Base-by-base conservation (phyloP, 2,113 vertebrate genomes). In the Talpa occidentalis region DNA sequence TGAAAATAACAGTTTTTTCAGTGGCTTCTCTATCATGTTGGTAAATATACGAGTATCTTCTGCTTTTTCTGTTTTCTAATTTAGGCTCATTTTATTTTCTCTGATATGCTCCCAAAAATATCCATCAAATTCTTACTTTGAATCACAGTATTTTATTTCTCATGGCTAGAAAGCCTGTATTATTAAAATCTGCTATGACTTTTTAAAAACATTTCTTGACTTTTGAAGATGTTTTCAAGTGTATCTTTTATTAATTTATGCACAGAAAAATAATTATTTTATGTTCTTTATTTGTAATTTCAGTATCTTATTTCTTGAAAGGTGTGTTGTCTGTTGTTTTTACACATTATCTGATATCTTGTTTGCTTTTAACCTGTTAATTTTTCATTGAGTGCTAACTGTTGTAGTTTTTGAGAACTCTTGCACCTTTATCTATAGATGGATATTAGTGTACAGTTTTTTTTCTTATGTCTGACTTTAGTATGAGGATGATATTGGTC, bases 141-240 rank as follows among this genome's bases (percentile, higher is more conserved):
- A 90, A 37, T 80, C n/a, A 87, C 17, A 44, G 4, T 77, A 54
- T 90, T 90, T 86, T 76, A 79, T 91, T 93, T 64, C 86, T 28
- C 42, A 42, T 44, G 12, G 52, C 19, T 40, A 70, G 17, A 81
- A 93, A 62, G 21, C 5, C 10, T 56, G 54, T 62, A 0, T 72
- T 80, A 44, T 85, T 66, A 10, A 37, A 26, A 47, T 72, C 9
- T 62, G 0, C 64, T 70, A 6, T 35, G 9, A 2, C 44, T 54
- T 89, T 56, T 83, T 21, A n/a, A 70, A 70, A n/a, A 52, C 54
- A 69, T 78, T 79, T 30, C 66, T 37, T 90, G 9, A 78, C 79
- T 5, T 73, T 80, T 79, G 15, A 26, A 80, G 30, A 64, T 84
- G 44, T 78, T 79, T 85, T 78, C 0, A 78, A 60, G 22, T 10